Evolutionary conservation across 2,113 vertebrate genomes (phyloP).

Genomic region (Psittacula cyanocephala): DNA sequence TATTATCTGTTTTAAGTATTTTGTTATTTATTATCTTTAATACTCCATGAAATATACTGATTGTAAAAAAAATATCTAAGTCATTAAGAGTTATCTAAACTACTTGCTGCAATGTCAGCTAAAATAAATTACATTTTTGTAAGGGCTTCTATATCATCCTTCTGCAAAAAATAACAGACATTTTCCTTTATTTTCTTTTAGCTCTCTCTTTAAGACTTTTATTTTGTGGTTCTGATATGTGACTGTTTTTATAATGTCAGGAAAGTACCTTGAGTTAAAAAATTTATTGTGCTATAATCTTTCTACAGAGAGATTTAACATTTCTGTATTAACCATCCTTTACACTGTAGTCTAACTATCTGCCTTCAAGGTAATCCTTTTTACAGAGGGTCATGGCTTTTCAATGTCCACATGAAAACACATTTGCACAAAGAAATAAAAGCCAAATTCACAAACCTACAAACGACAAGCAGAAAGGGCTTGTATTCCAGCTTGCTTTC

Average conservation of each 20-base stretch:
- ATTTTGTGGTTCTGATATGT: conserved; percentile 25
- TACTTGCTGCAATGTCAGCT: neutral
- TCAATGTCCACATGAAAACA: neutral
- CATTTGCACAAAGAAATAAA: conserved; percentile 30
- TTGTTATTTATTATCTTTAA: conserved; percentile 43
- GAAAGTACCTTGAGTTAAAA: conserved; percentile 32
- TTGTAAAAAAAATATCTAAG: conserved; percentile 3
- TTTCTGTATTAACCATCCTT: conserved; percentile 28
- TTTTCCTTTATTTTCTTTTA: conserved; percentile 18
- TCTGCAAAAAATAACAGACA: neutral
- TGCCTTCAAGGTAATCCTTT: conserved; percentile 33
- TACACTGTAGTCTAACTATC: neutral
- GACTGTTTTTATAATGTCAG: conserved; percentile 28
- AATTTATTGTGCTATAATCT: conserved; percentile 39
- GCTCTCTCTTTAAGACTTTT: neutral
- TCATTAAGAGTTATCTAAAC: conserved; percentile 27
- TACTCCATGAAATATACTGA: conserved; percentile 2
- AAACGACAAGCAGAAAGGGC: conserved; percentile 22
- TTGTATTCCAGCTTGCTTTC: conserved; percentile 35
- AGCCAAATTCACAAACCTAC: conserved; percentile 43
- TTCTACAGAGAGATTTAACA: neutral
- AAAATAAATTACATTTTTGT: conserved; percentile 17
- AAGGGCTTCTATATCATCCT: neutral
- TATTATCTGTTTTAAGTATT: conserved; percentile 27
- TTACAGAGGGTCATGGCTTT: conserved; percentile 43